Conservation (phyloP, 2,888 invertebrate species). For the Sinohyriopsis cumingii region DNA sequence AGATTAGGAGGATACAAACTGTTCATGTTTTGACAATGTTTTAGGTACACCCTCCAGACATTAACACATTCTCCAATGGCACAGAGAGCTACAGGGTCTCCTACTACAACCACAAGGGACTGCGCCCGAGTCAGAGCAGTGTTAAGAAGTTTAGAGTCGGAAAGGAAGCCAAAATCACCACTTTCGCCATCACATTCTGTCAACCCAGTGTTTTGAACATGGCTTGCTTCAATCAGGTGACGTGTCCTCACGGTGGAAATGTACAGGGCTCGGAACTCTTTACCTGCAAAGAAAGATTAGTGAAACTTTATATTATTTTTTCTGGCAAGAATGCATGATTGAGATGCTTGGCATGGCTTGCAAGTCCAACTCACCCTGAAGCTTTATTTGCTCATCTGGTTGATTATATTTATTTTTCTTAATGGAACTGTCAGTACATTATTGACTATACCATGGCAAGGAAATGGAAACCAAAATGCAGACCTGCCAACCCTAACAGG, state of each 20-base stretch:
- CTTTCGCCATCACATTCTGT: conserved; percentile 52
- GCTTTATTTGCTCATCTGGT: too few relatives aligned
- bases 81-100: conserved; percentile 66
- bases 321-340: neutral
- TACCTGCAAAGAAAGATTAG: conserved; percentile 53
- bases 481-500: too few relatives aligned
- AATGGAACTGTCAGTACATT: too few relatives aligned
- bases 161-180: conserved; percentile 65
- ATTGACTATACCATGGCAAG: too few relatives aligned
- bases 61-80: conserved; percentile 64
- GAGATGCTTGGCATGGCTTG: too few relatives aligned
- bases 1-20: conserved; percentile 55
- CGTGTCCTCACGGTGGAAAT: conserved; percentile 65
- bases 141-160: conserved; percentile 67
- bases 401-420: too few relatives aligned
- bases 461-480: too few relatives aligned
- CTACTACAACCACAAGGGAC: conserved; percentile 64
- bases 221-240: conserved; percentile 43
- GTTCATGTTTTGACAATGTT: conserved; percentile 65
- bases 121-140: conserved; percentile 69
- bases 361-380: too few relatives aligned
- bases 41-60: conserved; percentile 60
- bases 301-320: neutral
- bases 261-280: conserved; percentile 66
- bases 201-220: conserved; percentile 26